Conservation (phyloP, 2,113 vertebrate species). For the Zapus hudsonius region DNA sequence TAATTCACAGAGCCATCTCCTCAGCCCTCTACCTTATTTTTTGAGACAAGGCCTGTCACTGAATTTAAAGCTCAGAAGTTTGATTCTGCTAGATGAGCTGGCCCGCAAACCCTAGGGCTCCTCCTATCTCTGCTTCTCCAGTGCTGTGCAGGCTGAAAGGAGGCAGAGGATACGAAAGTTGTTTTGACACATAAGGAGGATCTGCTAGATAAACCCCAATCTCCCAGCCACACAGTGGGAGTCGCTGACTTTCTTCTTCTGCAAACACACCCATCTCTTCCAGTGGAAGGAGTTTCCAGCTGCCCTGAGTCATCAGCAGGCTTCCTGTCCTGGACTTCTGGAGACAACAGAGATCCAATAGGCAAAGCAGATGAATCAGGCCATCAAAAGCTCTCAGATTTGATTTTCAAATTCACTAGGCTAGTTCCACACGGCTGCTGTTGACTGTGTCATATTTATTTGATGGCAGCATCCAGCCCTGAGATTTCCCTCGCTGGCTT, state of each 20-base stretch:
- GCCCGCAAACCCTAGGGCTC: no score
- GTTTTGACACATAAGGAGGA: slow-evolving; percentile 14
- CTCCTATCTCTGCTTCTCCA: no score
- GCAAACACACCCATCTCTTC: neutral
- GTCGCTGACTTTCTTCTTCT: neutral
- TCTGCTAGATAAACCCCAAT: neutral
- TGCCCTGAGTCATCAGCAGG: slow-evolving; percentile 49
- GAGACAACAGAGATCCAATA: slow-evolving; percentile 69
- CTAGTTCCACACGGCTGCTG: slow-evolving; percentile 26
- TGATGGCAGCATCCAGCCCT: slow-evolving; percentile 45
- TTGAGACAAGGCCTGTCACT: no score
- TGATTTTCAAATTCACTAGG: slow-evolving; percentile 71
- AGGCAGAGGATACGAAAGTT: neutral
- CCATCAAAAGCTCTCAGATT: slow-evolving; percentile 70
- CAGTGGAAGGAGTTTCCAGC: slow-evolving; percentile 51
- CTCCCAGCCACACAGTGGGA: neutral
- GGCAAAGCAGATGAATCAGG: slow-evolving; percentile 69
- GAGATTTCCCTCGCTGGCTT: slow-evolving; percentile 33
- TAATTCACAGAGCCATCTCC: no score
- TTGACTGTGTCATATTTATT: slow-evolving; percentile 50
- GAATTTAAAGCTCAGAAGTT: no score
- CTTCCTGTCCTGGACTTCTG: slow-evolving; percentile 30
- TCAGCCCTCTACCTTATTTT: no score
- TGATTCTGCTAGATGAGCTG: no score
- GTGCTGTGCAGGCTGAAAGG: no score